These are phyloP conservation scores for Scrobipalpa costella DNA, from an alignment of 2,888 invertebrate species.

Conservation along the genomic window DNA sequence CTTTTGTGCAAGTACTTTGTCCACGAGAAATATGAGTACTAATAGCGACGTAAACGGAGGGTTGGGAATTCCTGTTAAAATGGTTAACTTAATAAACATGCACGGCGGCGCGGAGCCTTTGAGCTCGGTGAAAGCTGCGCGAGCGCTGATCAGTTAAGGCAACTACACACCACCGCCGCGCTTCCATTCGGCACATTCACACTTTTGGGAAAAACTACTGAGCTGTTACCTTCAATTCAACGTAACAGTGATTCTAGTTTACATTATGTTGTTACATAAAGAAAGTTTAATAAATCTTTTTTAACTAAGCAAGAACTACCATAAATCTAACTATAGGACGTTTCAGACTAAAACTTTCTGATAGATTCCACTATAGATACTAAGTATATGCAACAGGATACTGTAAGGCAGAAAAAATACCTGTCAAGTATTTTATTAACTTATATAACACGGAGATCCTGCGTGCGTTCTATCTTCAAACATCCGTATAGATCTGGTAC, in stretches of 20 bases:
- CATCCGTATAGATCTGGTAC: slow-evolving; percentile 29
- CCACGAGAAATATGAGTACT: slow-evolving; percentile 38
- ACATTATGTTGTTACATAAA: background rate
- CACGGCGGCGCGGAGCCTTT: slow-evolving; percentile 66
- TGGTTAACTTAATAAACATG: slow-evolving; percentile 76
- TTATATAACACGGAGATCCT: background rate
- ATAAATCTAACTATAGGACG: background rate
- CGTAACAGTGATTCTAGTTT: slow-evolving; percentile 31
- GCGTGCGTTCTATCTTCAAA: slow-evolving; percentile 4
- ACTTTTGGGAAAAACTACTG: slow-evolving; percentile 27
- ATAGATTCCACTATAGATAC: too few species aligned
- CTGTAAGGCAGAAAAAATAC: too few species aligned
- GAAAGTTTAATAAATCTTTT: background rate
- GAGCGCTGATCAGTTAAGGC: slow-evolving; percentile 50
- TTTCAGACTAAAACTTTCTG: too few species aligned
- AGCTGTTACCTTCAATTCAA: slow-evolving; percentile 35
- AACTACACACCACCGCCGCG: slow-evolving; percentile 23
- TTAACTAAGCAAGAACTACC: too few species aligned
- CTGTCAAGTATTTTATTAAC: background rate
- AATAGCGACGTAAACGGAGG: slow-evolving; percentile 62
- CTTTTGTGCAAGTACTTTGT: slow-evolving; percentile 6
- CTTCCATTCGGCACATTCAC: slow-evolving; percentile 27
- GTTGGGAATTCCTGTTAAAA: slow-evolving; percentile 69
- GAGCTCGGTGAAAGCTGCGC: slow-evolving; percentile 73
- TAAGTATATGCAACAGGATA: too few species aligned